phyloP scores from a whole-genome alignment of 2,113 vertebrate genomes.

The Mesocricetus auratus region DNA sequence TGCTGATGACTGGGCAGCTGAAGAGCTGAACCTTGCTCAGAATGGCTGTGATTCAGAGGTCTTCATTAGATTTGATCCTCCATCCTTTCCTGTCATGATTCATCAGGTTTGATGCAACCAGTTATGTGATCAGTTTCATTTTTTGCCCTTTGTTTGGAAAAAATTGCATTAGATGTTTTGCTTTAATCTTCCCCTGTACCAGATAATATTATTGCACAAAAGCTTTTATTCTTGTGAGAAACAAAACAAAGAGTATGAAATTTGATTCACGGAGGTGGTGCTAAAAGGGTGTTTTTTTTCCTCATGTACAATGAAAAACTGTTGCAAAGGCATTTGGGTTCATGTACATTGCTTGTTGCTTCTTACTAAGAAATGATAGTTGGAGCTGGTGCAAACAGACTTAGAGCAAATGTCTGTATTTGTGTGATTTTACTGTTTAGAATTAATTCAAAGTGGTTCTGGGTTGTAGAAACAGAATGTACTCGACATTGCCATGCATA shows the following conservation, averaged over 20 bases:
- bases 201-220: neutral
- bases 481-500: neutral
- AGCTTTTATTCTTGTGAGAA: slow-evolving; percentile 49
- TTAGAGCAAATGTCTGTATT: slow-evolving; percentile 14
- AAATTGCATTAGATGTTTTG: slow-evolving; percentile 35
- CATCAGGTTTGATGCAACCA: slow-evolving; percentile 14
- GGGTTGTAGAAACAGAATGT: neutral
- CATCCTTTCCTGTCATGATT: slow-evolving; percentile 64
- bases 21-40: slow-evolving; percentile 41
- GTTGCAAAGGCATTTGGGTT: slow-evolving; percentile 28
- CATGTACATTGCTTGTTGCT: neutral
- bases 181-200: slow-evolving; percentile 40
- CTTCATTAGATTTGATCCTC: slow-evolving; percentile 37
- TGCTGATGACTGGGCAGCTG: slow-evolving; percentile 57
- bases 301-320: neutral
- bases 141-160: slow-evolving; percentile 46
- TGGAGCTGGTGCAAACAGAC: slow-evolving; percentile 52
- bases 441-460: neutral
- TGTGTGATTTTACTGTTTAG: slow-evolving; percentile 23
- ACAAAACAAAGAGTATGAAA: neutral
- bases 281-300: slow-evolving; percentile 33
- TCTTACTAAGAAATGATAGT: slow-evolving; percentile 45
- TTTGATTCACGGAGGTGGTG: neutral
- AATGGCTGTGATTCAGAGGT: slow-evolving; percentile 58
- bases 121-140: slow-evolving; percentile 33